phyloP scores from a whole-genome alignment of 2,888 invertebrate genomes.

The Drosophila paucipuncta region DNA sequence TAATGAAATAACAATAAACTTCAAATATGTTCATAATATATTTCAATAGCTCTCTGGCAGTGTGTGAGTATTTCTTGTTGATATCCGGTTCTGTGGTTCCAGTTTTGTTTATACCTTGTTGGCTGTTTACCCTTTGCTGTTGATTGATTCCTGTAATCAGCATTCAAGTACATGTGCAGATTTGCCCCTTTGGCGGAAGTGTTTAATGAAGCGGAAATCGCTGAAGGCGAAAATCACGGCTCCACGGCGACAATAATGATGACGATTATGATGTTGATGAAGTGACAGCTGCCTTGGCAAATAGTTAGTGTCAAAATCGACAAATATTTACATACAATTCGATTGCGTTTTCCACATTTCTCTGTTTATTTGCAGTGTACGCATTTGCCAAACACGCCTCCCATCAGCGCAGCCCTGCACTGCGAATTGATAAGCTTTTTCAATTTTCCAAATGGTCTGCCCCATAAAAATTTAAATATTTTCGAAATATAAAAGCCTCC shows the following conservation, averaged over 20 bases:
- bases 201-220: slow-evolving; percentile 80
- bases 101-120: slow-evolving; percentile 43
- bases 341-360: slow-evolving; percentile 42
- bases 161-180: slow-evolving; percentile 53
- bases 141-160: slow-evolving; percentile 60
- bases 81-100: slow-evolving; percentile 35
- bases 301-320: slow-evolving; percentile 71
- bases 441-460: slow-evolving; percentile 73
- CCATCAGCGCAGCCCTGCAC: neutral
- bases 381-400: neutral
- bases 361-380: slow-evolving; percentile 12
- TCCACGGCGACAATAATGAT: slow-evolving; percentile 28
- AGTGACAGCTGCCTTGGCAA: slow-evolving; percentile 54
- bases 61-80: neutral
- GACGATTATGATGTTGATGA: slow-evolving; percentile 26
- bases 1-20: neutral
- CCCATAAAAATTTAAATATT: slow-evolving; percentile 79
- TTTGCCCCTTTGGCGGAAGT: slow-evolving; percentile 70
- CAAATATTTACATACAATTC: slow-evolving; percentile 73
- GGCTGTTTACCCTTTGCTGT: slow-evolving; percentile 57
- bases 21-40: neutral
- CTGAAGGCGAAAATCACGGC: slow-evolving; percentile 41
- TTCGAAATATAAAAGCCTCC: slow-evolving; percentile 70
- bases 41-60: neutral
- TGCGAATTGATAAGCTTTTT: slow-evolving; percentile 58